Base-by-base conservation (phyloP, 2,888 invertebrate genomes). In the Rhagophthalmus giganteus region DNA sequence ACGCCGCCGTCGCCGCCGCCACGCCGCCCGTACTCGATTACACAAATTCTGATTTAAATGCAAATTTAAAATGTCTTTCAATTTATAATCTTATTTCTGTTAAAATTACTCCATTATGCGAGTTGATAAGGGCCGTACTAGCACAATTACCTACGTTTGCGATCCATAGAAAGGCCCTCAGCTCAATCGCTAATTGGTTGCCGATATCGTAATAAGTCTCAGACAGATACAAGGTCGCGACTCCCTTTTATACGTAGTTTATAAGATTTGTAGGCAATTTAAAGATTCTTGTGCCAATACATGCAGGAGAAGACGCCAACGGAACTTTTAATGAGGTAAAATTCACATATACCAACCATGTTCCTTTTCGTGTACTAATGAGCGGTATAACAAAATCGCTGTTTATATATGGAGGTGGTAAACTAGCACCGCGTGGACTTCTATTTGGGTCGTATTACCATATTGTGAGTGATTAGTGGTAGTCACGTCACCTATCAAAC, bases 31-130 rank as follows among this genome's bases (percentile, higher is more conserved):
- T 62, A 64, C 68, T 70, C 68, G 70, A 70, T 71, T 72, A 70
- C 69, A 68, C 64, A 68, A 71, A 44, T 52, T 44, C 48, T 54
- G 54, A 57, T 57, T 57, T 57, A 57, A 55, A 51, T 57, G 54
- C 48, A 55, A 57, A 51, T 57, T 54, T 55, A 55, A 61, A 72
- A 73, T 73, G 73, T 73, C 72, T 72, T 73, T 73, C 73, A 74
- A 73, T 74, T 74, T 73, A 72, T 74, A 73, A 73, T 73, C 72
- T 72, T 72, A 72, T 73, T 72, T 70, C 72, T 70, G 71, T 70
- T 72, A 70, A 71, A 73, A 73, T 73, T 73, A 72, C 71, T 69
- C 70, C 68, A 72, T 72, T 73, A 72, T 68, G 66, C 66, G 63
- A 66, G 64, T 62, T 65, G 49, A 49, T 48, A 49, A 54, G 49